Evolutionary conservation across 2,888 invertebrate species (phyloP).

Genomic region (Brachynemurus nebulosus): DNA sequence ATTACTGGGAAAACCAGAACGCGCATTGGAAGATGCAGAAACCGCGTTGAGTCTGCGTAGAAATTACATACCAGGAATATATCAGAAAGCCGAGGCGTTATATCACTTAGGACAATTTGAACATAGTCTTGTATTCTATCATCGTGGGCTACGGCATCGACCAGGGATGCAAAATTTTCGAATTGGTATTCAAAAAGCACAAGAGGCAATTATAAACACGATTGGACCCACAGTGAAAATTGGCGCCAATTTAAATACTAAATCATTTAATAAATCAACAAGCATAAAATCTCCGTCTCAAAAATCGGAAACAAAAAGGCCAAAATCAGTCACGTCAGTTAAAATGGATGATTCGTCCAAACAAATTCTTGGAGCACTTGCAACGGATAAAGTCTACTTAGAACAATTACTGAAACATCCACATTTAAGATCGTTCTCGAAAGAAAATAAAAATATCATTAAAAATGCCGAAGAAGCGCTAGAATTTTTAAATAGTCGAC

Average conservation of each 20-base stretch:
- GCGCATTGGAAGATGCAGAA: slow-evolving; percentile 75
- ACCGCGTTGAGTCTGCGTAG: slow-evolving; percentile 60
- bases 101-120: slow-evolving; percentile 90
- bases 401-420: slow-evolving; percentile 68
- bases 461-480: slow-evolving; percentile 67
- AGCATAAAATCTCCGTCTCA: not conserved
- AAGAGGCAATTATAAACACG: slow-evolving; percentile 87
- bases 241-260: slow-evolving; percentile 10
- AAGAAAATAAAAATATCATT: slow-evolving; percentile 51
- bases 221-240: slow-evolving; percentile 40
- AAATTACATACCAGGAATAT: slow-evolving; percentile 57
- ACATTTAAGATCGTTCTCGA: slow-evolving; percentile 52
- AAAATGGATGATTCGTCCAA: not conserved
- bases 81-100: slow-evolving; percentile 84
- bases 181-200: slow-evolving; percentile 79
- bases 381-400: slow-evolving; percentile 68
- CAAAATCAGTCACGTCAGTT: not conserved
- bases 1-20: slow-evolving; percentile 68
- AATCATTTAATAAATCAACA: no score
- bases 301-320: not conserved
- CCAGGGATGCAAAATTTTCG: slow-evolving; percentile 69
- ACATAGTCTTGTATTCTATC: slow-evolving; percentile 81
- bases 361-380: slow-evolving; percentile 47
- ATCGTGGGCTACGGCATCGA: slow-evolving; percentile 69
- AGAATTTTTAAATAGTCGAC: slow-evolving; percentile 66